phyloP scores from a whole-genome alignment of 2,888 invertebrate species.

The Smittia aterrima region DNA sequence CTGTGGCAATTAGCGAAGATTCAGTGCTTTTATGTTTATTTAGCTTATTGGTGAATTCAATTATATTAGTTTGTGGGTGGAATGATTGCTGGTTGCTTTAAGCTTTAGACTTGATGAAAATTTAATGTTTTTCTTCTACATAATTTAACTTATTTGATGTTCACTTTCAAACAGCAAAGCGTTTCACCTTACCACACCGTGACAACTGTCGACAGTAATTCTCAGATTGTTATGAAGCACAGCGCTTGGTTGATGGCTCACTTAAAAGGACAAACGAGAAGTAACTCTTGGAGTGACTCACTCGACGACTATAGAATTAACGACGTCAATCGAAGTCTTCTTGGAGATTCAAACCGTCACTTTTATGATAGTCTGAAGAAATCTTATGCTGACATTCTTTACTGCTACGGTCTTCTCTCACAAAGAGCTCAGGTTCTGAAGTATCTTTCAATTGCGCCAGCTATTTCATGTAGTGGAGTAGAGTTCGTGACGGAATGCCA shows the following conservation, averaged over 20 bases:
- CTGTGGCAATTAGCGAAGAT: background rate
- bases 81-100: background rate
- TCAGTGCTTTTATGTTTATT: background rate
- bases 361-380: constrained; percentile 80
- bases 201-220: constrained; percentile 74
- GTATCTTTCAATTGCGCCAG: constrained; percentile 56
- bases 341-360: constrained; percentile 50
- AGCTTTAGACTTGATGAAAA: too few relatives aligned
- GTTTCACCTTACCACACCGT: constrained; percentile 91
- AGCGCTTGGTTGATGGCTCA: constrained; percentile 67
- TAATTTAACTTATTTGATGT: too few relatives aligned
- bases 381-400: constrained; percentile 84
- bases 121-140: too few relatives aligned
- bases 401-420: constrained; percentile 78
- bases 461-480: constrained; percentile 61
- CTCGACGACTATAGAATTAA: constrained; percentile 61
- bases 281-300: constrained; percentile 85
- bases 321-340: constrained; percentile 44
- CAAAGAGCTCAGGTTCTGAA: constrained; percentile 76
- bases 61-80: background rate
- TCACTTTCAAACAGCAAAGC: constrained; percentile 58
- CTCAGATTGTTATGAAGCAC: constrained; percentile 48
- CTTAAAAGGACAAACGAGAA: constrained; percentile 65
- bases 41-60: background rate
- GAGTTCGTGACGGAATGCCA: constrained; percentile 74